Percentiles rank a stretch among this genome's conserved stretches.
phyloP scores from a whole-genome alignment of 2,113 vertebrate genomes.

The Poecile atricapillus region DNA sequence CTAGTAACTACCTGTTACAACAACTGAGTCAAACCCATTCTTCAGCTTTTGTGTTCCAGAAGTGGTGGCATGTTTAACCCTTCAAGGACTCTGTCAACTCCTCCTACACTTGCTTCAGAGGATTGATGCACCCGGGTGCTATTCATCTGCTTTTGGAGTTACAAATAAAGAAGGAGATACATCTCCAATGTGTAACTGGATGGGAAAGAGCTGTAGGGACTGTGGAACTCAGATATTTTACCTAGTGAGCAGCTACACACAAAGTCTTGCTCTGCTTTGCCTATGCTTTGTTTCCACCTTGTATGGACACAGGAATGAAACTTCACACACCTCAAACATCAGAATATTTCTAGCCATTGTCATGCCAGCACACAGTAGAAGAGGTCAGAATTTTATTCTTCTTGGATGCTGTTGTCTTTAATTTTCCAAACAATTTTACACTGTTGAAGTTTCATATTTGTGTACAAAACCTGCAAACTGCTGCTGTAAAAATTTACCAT shows the following conservation, averaged over 20 bases:
- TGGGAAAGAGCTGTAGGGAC: not conserved
- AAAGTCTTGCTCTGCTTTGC: not conserved
- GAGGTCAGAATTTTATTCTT: not conserved
- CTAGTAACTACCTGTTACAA: not conserved
- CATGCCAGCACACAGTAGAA: not conserved
- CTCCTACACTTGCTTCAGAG: not conserved
- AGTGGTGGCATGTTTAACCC: not conserved
- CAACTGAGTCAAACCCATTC: not conserved
- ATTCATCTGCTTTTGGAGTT: not conserved
- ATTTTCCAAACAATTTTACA: not conserved
- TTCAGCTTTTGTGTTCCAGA: not conserved
- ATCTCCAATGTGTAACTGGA: not conserved
- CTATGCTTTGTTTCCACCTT: not conserved
- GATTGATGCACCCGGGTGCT: not conserved
- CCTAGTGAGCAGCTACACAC: not conserved
- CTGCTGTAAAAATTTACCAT: not conserved
- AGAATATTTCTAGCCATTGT: not conserved
- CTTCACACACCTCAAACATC: not conserved
- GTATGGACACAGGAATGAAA: not conserved
- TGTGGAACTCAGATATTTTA: not conserved
- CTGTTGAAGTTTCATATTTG: not conserved
- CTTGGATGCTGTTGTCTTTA: not conserved
- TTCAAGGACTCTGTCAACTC: not conserved
- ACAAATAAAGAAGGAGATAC: not conserved
- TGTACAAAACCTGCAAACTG: not conserved